Base-by-base conservation (phyloP, 2,113 vertebrate species). In the Ictalurus punctatus region DNA sequence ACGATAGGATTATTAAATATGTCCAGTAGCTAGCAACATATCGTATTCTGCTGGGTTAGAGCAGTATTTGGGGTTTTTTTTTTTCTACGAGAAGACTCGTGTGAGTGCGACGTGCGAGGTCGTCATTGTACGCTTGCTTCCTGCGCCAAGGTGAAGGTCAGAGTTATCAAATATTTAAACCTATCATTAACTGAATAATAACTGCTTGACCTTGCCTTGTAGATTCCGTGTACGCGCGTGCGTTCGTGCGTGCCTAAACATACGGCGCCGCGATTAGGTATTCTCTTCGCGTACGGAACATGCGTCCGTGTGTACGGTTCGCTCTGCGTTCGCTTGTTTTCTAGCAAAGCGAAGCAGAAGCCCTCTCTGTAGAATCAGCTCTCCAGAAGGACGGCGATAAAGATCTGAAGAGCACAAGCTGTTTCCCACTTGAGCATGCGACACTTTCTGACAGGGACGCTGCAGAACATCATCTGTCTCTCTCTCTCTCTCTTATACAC, bases 341-440 rank as follows among this genome's bases (percentile, higher is more conserved):
- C 52, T 58, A 21, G 54, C 23, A 52, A 9, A 52, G 48, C 48
- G 48, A 52, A 67, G 63, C 56, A 86, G 52, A 63, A 58, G 16
- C 74, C 74, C 34, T 78, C 74, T 61, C 74, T 48, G 30, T 44
- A 54, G 56, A 88, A 88, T 56, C 65, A 25, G 27, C 73, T 56
- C 73, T 80, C 73, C 83, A 85, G 83, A 85, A 85, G 83, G 83
- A 54, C 17, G 30, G 74, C 78, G 74, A 85, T 85, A 85, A 69
- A 85, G 83, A 89, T 89, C 83, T 89, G 83, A 85, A 80, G 61
- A 85, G 61, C 80, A 59, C 88, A 89, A 89, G 88, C 88, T 89
- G 88, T 85, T 78, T 80, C 73, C 88, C 30, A 25, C 44, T 79
- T 89, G 40, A 86, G 88, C 74, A 81, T 56, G 71, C 74, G 88